phyloP scores from a whole-genome alignment of 2,797 vertebrate species.

The Lutjanus argentimaculatus region DNA sequence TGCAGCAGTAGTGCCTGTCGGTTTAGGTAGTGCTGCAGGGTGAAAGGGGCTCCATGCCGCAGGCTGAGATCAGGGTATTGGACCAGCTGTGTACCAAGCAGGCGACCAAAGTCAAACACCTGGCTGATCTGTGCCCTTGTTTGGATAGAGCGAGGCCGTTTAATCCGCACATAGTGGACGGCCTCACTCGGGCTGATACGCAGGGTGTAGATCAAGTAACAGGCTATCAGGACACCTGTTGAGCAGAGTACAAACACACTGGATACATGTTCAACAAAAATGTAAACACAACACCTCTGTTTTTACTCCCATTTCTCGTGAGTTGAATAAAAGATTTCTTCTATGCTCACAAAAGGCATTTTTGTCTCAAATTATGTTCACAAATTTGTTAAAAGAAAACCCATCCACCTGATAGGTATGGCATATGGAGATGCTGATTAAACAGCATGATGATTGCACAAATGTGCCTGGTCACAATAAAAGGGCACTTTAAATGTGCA shows the following conservation, averaged over 20 bases:
- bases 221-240: constrained; percentile 90
- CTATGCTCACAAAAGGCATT: too few species aligned
- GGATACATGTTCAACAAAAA: too few species aligned
- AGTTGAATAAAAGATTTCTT: too few species aligned
- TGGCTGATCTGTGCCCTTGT: constrained; percentile 87
- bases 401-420: too few species aligned
- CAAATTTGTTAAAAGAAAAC: too few species aligned
- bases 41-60: constrained; percentile 81
- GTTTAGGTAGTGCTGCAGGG: constrained; percentile 85
- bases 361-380: too few species aligned
- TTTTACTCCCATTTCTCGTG: too few species aligned
- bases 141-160: constrained; percentile 88
- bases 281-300: too few species aligned
- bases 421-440: too few species aligned
- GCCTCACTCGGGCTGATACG: constrained; percentile 88
- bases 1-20: constrained; percentile 86
- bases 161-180: constrained; percentile 87
- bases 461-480: too few species aligned
- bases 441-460: too few species aligned
- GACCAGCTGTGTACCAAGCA: constrained; percentile 82
- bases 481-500: too few species aligned
- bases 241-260: background rate
- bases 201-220: constrained; percentile 88
- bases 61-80: constrained; percentile 83
- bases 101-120: constrained; percentile 88